A percentile compares a stretch with the other conserved stretches of the same genome.
Conservation (phyloP, 2,888 invertebrate genomes). For the Mylabris sibirica region DNA sequence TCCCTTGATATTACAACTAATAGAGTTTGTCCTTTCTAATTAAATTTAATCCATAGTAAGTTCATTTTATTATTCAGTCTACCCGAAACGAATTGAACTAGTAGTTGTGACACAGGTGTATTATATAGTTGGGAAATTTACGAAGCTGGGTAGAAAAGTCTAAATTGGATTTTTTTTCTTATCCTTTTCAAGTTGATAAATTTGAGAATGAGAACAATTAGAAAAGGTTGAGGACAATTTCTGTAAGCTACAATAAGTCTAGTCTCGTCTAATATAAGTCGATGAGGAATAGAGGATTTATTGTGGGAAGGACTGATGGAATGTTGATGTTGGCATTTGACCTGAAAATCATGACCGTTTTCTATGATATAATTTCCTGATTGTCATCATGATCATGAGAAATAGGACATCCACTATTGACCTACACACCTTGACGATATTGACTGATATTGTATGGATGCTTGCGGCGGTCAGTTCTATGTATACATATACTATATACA, state of each 20-base stretch:
- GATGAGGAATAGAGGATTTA: not conserved
- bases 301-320: not conserved
- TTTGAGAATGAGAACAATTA: not conserved
- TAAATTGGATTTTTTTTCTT: not conserved
- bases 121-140: conserved; percentile 12
- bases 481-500: conserved; percentile 4
- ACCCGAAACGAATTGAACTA: not conserved
- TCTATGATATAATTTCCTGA: not conserved
- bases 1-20: not conserved
- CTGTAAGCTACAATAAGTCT: not conserved
- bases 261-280: not conserved
- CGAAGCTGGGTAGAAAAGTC: not conserved
- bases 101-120: conserved; percentile 10
- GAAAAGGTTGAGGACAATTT: not conserved
- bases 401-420: conserved; percentile 15
- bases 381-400: conserved; percentile 3
- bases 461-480: conserved; percentile 46
- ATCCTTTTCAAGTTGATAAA: too few species aligned
- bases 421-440: conserved; percentile 26
- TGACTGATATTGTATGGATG: conserved; percentile 30
- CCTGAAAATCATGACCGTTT: not conserved
- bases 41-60: conserved; percentile 3
- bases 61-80: conserved; percentile 16
- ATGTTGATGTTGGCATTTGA: conserved; percentile 4
- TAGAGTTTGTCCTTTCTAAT: conserved; percentile 17